Conservation (phyloP, 2,888 invertebrate species). For the Eurytoma adleriae region DNA sequence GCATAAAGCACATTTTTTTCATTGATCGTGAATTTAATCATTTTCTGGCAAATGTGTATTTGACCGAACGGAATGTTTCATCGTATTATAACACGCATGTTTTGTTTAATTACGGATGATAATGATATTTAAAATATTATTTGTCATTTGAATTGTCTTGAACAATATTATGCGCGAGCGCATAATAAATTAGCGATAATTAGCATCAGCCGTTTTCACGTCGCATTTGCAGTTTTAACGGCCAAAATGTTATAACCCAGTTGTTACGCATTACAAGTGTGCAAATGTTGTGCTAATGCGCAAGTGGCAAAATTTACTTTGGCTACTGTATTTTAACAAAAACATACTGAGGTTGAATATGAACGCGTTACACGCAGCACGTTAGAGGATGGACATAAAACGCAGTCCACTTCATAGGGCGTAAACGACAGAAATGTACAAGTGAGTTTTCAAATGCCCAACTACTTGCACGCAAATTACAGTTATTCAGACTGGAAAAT, state of each 20-base stretch:
- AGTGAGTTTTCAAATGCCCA: background rate
- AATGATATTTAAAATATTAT: too few relatives aligned
- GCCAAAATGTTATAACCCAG: background rate
- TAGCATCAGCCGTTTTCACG: too few relatives aligned
- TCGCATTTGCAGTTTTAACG: too few relatives aligned
- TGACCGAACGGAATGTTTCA: too few relatives aligned
- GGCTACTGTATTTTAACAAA: constrained; percentile 17
- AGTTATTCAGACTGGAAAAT: background rate
- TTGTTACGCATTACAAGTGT: background rate
- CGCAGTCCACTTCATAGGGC: constrained; percentile 25
- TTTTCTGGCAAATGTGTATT: too few relatives aligned
- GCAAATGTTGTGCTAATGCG: background rate
- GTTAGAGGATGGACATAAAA: constrained; percentile 20
- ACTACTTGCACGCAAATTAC: background rate
- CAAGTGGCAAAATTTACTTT: constrained; percentile 16
- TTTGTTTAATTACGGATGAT: too few relatives aligned
- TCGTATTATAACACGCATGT: too few relatives aligned
- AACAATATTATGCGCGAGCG: too few relatives aligned
- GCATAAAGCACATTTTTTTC: too few relatives aligned
- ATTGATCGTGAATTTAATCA: too few relatives aligned
- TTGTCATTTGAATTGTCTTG: too few relatives aligned
- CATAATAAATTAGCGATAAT: too few relatives aligned
- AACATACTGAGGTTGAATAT: constrained; percentile 6
- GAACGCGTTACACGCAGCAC: background rate
- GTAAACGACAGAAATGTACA: constrained; percentile 22